Base-by-base conservation (phyloP, 2,113 vertebrate species). In the Notarius quadriscutis region DNA sequence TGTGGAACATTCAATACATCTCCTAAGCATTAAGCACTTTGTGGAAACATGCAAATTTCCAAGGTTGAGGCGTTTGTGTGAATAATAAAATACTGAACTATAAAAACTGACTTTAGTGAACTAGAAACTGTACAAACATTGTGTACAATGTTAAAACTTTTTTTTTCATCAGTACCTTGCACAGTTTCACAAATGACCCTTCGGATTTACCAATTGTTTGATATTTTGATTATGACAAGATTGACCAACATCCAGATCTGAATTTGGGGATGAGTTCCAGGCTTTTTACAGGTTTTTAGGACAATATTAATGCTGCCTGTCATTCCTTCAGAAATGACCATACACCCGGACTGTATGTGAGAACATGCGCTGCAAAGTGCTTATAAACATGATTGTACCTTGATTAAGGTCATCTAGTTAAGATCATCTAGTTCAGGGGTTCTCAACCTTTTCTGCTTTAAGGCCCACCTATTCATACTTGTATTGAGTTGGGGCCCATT, bases 1-100 rank as follows among this genome's bases (percentile, higher is more conserved):
- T 71, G 67, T 72, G 20, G 20, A 63, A 63, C 41, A 78, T 85
- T 41, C n/a, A 65, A 78, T 63, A 48, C 72, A 63, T 62, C 79
- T 81, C 1, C 18, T 30, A 57, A 75, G 20, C 11, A n/a, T 78
- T 53, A 48, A 25, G 11, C 10, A 57, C 14, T 58, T 34, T 84
- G 63, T 57, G n/a, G 11, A 84, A 41, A 27, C 25, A 15, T 71
- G 30, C 4, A 57, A 34, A 34, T 57, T 55, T 60, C 10, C n/a
- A 22, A 30, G 53, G 67, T 22, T 72, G 50, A 34, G 50, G 25
- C 30, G 25, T 83, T 55, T 55, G 51, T 80, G 34, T 41, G 34
- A 41, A 41, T 41, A 41, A 41, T 41, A 41, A 41, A 41, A 41
- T 41, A 3, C 34, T 2, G 34, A 41, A 41, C 34, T 41, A 41